Evolutionary conservation across 2,113 vertebrate species (phyloP).

Genomic region (Alligator mississippiensis): DNA sequence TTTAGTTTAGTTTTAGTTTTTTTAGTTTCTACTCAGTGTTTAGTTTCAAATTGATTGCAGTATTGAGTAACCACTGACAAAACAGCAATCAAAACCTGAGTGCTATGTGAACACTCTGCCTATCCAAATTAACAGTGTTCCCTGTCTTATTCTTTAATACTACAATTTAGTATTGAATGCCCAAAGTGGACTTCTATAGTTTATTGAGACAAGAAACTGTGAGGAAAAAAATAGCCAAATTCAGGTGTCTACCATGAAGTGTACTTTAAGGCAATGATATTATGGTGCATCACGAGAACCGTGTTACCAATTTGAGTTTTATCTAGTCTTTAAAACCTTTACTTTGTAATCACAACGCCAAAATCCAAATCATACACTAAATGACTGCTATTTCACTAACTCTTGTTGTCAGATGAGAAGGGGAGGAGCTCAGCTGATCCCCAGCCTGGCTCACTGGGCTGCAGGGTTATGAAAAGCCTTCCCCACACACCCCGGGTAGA

Average conservation of each 20-base stretch:
- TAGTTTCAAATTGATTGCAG: not conserved
- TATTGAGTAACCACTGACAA: not conserved
- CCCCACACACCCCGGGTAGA: no score
- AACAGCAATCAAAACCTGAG: not conserved
- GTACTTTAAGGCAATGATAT: not conserved
- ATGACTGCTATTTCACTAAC: not conserved
- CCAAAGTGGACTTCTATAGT: no score
- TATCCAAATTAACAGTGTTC: not conserved
- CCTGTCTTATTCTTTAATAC: not conserved
- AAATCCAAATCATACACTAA: not conserved
- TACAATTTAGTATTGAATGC: no score
- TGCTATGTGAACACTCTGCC: not conserved
- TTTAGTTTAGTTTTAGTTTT: rapidly evolving
- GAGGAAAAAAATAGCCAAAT: no score
- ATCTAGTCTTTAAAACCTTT: not conserved
- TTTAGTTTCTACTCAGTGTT: no score
- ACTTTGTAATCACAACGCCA: not conserved
- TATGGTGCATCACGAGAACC: not conserved
- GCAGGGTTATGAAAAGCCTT: no score
- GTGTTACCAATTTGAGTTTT: not conserved
- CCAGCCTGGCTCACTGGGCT: no score
- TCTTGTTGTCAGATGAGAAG: not conserved
- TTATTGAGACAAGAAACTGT: no score
- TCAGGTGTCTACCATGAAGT: no score
- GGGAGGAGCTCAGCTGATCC: no score